Base-by-base conservation (phyloP, 2,797 vertebrate species). In the Argyrosomus regius region DNA sequence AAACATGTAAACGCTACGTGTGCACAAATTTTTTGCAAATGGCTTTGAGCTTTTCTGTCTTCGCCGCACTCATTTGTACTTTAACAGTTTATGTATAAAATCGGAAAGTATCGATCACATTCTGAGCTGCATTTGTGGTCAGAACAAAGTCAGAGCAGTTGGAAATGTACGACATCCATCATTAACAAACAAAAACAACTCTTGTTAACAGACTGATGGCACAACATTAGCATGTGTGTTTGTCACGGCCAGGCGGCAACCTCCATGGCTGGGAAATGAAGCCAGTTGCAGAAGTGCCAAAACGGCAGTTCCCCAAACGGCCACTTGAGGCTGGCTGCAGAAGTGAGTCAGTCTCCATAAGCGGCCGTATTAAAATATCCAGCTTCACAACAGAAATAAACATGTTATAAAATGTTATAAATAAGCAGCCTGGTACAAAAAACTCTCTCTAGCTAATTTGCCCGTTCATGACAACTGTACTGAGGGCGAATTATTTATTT, bases 1-100 rank as follows among this genome's bases (percentile, higher is more conserved):
- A 65, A 56, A 46, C 35, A 61, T 31, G 48, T 54, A 80, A 85
- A 82, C 64, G 41, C 17, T 3, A 28, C 24, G 63, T 31, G 9
- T 13, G 10, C 45, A 18, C 57, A 59, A 5, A 22, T 50, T 70
- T 80, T 50, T 14, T 24, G 6, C 17, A n/a, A 45, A 45, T 46
- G 26, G 54, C 39, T 72, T 74, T 66, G 66, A 75, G 20, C 28
- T 45, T 58, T 54, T 77, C 70, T 75, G 59, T 80, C 82, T 45
- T 72, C 63, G 46, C 39, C 9, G 1, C 17, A 16, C 48, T 72
- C 74, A 81, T 87, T 87, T 90, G 74, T 58, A 26, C 39, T 52
- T 60, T 86, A 70, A 75, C 84, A 60, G 50, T 87, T 87, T 85
- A 83, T 12, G 45, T 26, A 39, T 48, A 52, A 22, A 84, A 72